Conservation (phyloP, 2,888 invertebrate genomes). For the Lithophane semibrunnea region DNA sequence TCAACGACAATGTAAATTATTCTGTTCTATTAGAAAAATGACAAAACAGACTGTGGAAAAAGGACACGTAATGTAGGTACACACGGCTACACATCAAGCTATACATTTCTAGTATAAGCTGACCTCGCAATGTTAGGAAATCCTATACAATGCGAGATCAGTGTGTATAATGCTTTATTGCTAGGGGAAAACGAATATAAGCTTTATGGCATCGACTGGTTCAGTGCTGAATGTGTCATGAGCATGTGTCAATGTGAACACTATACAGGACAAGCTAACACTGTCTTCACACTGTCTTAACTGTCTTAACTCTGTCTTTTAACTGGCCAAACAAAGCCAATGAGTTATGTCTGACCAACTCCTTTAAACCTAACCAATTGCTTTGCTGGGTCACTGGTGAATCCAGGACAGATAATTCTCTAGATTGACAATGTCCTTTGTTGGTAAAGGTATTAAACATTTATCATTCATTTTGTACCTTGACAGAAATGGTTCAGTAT, state of each 20-base stretch:
- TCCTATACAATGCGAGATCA: no score
- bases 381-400: constrained; percentile 5
- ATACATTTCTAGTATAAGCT: no score
- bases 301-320: no score
- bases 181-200: background rate
- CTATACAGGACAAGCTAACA: background rate
- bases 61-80: background rate
- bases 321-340: constrained; percentile 27
- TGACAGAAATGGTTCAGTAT: background rate
- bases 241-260: constrained; percentile 19
- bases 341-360: constrained; percentile 47
- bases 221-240: background rate
- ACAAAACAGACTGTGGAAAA: background rate
- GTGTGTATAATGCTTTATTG: no score
- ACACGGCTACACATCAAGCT: no score
- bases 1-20: background rate
- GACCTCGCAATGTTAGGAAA: no score
- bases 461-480: background rate
- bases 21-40: background rate
- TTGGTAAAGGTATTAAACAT: background rate
- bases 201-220: background rate
- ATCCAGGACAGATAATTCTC: background rate
- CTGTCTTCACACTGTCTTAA: background rate
- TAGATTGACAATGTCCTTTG: constrained; percentile 2
- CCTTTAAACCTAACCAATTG: constrained; percentile 34